These are phyloP conservation scores for Indicator maculatus DNA, from an alignment of 2,113 vertebrate genomes.

Conservation along the genomic window DNA sequence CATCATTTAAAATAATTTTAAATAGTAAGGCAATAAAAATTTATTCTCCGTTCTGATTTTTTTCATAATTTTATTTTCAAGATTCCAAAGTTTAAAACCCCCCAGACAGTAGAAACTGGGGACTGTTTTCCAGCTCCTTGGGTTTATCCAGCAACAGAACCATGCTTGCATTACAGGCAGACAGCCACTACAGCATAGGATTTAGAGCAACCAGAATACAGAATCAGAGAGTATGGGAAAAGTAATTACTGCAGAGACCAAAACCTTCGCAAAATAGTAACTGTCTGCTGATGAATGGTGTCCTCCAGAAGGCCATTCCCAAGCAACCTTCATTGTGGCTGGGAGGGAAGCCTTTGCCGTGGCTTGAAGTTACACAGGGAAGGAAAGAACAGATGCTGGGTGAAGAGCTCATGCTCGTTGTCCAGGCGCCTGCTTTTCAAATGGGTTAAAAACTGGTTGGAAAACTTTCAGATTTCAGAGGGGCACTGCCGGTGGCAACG, in stretches of 20 bases:
- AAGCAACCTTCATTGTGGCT: background rate
- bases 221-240: background rate
- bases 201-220: background rate
- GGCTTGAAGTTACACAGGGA: background rate
- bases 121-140: fast-evolving
- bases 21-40: background rate
- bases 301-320: background rate
- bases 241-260: background rate
- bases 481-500: background rate
- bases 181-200: background rate
- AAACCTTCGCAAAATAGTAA: background rate
- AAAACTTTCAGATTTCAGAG: background rate
- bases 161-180: fast-evolving
- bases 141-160: background rate
- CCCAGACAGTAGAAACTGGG: background rate
- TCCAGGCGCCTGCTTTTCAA: background rate
- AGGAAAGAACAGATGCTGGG: fast-evolving
- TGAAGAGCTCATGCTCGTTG: fast-evolving
- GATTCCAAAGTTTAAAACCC: background rate
- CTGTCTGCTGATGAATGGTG: fast-evolving
- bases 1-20: background rate
- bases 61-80: background rate
- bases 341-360: background rate
- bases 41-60: background rate
- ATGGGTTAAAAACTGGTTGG: background rate